These are phyloP conservation scores for Eulithis testata DNA, from an alignment of 2,888 invertebrate genomes.

Conservation along the genomic window DNA sequence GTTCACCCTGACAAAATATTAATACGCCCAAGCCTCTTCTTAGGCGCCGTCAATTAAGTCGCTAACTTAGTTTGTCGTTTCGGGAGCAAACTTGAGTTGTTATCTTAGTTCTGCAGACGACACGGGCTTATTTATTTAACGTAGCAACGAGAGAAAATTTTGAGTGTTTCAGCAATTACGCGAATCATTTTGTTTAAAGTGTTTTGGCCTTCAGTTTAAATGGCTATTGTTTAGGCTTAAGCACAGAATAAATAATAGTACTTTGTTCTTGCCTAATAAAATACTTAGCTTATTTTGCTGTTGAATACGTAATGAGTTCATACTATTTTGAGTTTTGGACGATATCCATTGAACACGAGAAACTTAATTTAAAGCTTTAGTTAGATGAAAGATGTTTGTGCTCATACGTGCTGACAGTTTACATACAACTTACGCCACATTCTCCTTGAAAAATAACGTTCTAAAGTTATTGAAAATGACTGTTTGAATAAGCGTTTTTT, in stretches of 20 bases:
- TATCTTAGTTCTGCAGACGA: conserved; percentile 74
- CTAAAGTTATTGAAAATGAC: too few relatives aligned
- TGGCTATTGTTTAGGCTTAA: conserved; percentile 21
- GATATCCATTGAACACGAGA: too few relatives aligned
- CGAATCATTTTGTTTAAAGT: conserved; percentile 41
- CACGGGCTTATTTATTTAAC: conserved; percentile 63
- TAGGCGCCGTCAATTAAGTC: conserved; percentile 58
- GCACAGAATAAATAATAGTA: conserved; percentile 1
- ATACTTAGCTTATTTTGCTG: too few relatives aligned
- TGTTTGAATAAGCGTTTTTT: too few relatives aligned
- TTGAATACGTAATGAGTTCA: too few relatives aligned
- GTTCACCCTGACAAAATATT: conserved; percentile 41
- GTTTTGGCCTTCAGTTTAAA: conserved; percentile 30
- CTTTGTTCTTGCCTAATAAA: not conserved
- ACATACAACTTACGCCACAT: too few relatives aligned
- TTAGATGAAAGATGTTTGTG: too few relatives aligned
- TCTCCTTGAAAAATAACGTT: too few relatives aligned
- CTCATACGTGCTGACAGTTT: too few relatives aligned
- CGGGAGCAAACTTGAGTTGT: conserved; percentile 54
- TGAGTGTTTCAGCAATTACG: conserved; percentile 56
- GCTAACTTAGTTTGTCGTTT: conserved; percentile 63
- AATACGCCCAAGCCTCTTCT: conserved; percentile 41
- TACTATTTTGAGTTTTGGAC: too few relatives aligned
- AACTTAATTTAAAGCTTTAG: too few relatives aligned
- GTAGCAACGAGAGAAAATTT: conserved; percentile 56